phyloP scores from a whole-genome alignment of 2,888 invertebrate species.

The Allophyes oxyacanthae region DNA sequence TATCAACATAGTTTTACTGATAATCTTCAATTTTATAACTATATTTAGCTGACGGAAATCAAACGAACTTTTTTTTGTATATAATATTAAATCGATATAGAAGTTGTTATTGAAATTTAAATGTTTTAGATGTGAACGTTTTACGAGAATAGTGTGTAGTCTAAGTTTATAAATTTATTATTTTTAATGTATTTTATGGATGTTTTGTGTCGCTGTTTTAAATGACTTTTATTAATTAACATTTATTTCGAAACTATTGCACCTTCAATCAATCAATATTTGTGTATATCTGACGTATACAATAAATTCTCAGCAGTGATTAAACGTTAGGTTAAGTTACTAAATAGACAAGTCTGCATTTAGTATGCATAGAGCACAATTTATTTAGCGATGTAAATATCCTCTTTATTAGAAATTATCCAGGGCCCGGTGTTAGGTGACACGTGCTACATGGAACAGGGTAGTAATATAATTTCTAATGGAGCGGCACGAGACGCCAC shows the following conservation, averaged over 20 bases:
- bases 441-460: slow-evolving; percentile 48
- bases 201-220: slow-evolving; percentile 67
- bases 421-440: slow-evolving; percentile 34
- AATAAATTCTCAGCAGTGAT: slow-evolving; percentile 69
- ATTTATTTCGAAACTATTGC: slow-evolving; percentile 36
- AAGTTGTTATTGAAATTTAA: slow-evolving; percentile 82
- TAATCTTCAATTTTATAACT: slow-evolving; percentile 71
- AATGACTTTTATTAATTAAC: slow-evolving; percentile 65
- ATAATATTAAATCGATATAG: slow-evolving; percentile 75
- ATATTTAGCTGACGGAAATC: slow-evolving; percentile 62
- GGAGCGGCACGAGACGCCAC: slow-evolving; percentile 70
- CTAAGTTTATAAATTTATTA: slow-evolving; percentile 66
- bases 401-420: slow-evolving; percentile 59
- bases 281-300: slow-evolving; percentile 53
- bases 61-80: slow-evolving; percentile 71
- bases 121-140: slow-evolving; percentile 82
- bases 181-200: slow-evolving; percentile 70
- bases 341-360: slow-evolving; percentile 82
- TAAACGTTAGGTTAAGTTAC: slow-evolving; percentile 78
- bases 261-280: slow-evolving; percentile 43
- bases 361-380: slow-evolving; percentile 76
- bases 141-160: slow-evolving; percentile 69
- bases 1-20: slow-evolving; percentile 75
- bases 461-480: slow-evolving; percentile 59
- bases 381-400: slow-evolving; percentile 57